Percentiles rank a stretch among this genome's conserved stretches.
Evolutionary conservation across 2,888 invertebrate species (phyloP).

Genomic region (Archaeoteleia sp.): DNA sequence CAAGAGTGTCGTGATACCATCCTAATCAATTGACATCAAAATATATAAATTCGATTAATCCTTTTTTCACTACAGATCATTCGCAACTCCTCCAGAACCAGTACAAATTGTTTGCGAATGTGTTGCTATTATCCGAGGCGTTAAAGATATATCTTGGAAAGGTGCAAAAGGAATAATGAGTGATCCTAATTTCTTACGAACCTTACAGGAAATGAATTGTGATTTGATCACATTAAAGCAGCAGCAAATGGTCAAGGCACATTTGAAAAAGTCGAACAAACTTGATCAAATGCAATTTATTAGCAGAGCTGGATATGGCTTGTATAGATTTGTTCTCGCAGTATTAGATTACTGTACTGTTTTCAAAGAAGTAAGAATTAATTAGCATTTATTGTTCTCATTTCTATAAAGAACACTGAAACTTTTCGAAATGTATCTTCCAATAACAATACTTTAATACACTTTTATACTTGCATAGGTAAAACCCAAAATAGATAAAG

Average conservation of each 20-base stretch:
- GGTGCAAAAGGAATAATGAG: slow-evolving; percentile 94
- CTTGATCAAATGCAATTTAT: slow-evolving; percentile 89
- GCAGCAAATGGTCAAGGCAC: slow-evolving; percentile 82
- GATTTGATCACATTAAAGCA: slow-evolving; percentile 84
- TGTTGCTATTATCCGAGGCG: slow-evolving; percentile 88
- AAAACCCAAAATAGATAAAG: slow-evolving; percentile 89
- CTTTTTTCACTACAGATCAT: slow-evolving; percentile 85
- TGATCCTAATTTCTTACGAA: slow-evolving; percentile 87
- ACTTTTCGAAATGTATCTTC: no score
- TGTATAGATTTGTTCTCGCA: slow-evolving; percentile 89
- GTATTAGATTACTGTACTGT: slow-evolving; percentile 93
- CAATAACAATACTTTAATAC: no score
- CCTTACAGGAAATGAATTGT: slow-evolving; percentile 90
- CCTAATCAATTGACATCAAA: no score
- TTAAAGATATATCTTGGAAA: slow-evolving; percentile 93
- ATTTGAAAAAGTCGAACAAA: slow-evolving; percentile 83
- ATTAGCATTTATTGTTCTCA: not conserved
- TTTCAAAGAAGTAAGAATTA: slow-evolving; percentile 81
- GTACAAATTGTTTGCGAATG: slow-evolving; percentile 94
- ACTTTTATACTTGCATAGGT: slow-evolving; percentile 67
- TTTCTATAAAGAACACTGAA: no score
- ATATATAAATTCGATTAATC: not conserved
- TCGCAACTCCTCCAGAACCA: slow-evolving; percentile 92
- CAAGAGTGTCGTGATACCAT: no score
- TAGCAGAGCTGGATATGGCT: slow-evolving; percentile 90